Evolutionary conservation across 2,888 invertebrate species (phyloP).

Genomic region (Calliscelio sp.): DNA sequence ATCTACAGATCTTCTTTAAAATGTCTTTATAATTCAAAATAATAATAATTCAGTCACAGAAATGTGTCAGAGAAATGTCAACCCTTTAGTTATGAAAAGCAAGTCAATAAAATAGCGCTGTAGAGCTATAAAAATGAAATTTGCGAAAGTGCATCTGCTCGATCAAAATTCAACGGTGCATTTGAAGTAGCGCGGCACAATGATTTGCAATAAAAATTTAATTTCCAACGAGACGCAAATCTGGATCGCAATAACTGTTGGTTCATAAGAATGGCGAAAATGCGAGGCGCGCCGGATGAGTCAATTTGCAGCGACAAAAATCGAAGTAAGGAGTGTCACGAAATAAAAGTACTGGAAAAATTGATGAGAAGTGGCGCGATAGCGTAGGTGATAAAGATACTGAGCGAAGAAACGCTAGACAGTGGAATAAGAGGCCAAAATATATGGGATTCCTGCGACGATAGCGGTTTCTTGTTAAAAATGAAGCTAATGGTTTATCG

Average conservation of each 20-base stretch:
- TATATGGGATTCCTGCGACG: background rate
- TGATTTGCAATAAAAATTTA: constrained; percentile 36
- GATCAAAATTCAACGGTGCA: constrained; percentile 10
- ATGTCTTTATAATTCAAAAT: too few relatives aligned
- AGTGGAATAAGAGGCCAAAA: background rate
- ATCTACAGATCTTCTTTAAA: too few relatives aligned
- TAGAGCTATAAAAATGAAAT: constrained; percentile 8
- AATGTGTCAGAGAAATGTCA: constrained; percentile 27
- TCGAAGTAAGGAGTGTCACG: constrained; percentile 5
- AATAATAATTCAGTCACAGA: background rate
- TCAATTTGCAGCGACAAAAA: constrained; percentile 13
- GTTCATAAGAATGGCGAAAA: constrained; percentile 18
- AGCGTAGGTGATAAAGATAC: constrained; percentile 19
- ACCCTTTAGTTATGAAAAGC: constrained; percentile 25
- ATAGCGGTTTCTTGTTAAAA: background rate
- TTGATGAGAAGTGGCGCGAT: constrained; percentile 20
- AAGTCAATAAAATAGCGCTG: constrained; percentile 20
- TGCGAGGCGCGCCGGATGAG: background rate
- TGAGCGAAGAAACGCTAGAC: background rate
- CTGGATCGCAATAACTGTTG: constrained; percentile 12
- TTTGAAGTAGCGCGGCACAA: constrained; percentile 10
- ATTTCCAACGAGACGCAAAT: constrained; percentile 25
- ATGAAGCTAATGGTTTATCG: background rate
- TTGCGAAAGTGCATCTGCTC: constrained; percentile 35
- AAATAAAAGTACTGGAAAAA: constrained; percentile 17